Evolutionary conservation across 2,797 vertebrate genomes (phyloP), one percentile per base, ranked within the genome.

Genomic region (Sebastes itinus): DNA sequence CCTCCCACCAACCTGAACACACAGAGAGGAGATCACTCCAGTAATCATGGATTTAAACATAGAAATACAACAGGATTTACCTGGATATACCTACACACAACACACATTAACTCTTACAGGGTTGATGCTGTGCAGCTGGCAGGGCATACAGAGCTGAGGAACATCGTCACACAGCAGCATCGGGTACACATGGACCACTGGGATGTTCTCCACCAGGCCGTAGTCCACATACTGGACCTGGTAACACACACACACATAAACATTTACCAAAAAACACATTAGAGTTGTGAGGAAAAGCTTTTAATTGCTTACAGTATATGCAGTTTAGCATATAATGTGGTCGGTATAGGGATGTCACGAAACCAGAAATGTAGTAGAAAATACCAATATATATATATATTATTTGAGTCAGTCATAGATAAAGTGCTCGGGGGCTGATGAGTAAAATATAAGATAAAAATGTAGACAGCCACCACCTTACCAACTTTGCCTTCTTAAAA

Each of bases 151-250:
- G 77, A 99, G 97, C 14, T 97, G 96, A 74, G 98, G 96, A 75
- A 95, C 91, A 30, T 94, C 91, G 2, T 95, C 94, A 93, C 95
- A 97, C 6, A 97, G 92, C 22, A 97, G 93, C 73, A 90, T 89
- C 20, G 98, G 98, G 77, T 97, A 97, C 61, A 98, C 94, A 49
- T 99, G 97, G 80, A 97, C 97, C 67, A 95, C 96, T 2, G 96
- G 97, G 89, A 99, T 97, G 91, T 90, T 97, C 93, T 99, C 98
- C 65, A 95, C 92, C 58, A 93, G 92, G 7, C 98, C 98, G 38
- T 55, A 94, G 90, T 99, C 98, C 87, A 99, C 84, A 77, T 98
- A 98, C 1, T 94, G 96, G 0, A 99, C 97, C 98, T 99, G 63
- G n/a, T 3, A 42, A 35, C 33, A 78, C 23, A 71, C 67, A 78